Base-by-base conservation (phyloP, 1,140 invertebrate genomes). In the Oncopeltus fasciatus region DNA sequence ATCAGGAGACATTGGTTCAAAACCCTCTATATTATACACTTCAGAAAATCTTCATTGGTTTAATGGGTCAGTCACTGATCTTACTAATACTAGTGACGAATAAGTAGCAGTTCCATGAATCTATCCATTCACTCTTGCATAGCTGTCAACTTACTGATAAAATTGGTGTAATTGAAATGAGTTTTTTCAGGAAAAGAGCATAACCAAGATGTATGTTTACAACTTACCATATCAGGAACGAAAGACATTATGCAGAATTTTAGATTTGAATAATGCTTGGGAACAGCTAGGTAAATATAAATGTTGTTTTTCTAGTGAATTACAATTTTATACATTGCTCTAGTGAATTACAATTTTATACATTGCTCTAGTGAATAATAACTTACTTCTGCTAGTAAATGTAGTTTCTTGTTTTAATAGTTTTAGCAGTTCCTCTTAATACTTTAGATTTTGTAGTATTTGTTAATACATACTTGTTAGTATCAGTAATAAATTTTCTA, bases 241-340 rank as follows among this genome's bases (percentile, higher is more conserved):
- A 61, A 79, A 78, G 60, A 77, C 85, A 68, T 70, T 93, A 20
- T 90, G 87, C 70, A 76, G 80, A 69, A 79, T 90, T 67, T 73
- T 93, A 46, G 89, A 93, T 73, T 74, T 82, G 51, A 82, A 88
- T 69, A 79, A 87, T 64, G 79, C 81, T 67, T 93, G 90, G 90
- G 81, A 84, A 70, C 80, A 84, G 68, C 72, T 93, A 65, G 85
- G 83, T 67, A 69, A 65, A 56, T 47, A 27, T 3, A 20, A n/a
- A 46, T 9, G 1, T 46, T 18, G 14, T 44, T 44, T 44, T 44
- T 44, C 2, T 44, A 44, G 43, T 18, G 14, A 2, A 3, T 44
- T 1, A 44, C 2, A 44, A 44, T 44, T 18, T 44, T 44, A 1
- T 44, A 12, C 2, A 3, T 16, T 44, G 14, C 2, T 14, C 2